Evolutionary conservation across 2,888 invertebrate genomes (phyloP), one percentile per base, ranked within the genome.

Genomic region (Synanthedon andrenaeformis): DNA sequence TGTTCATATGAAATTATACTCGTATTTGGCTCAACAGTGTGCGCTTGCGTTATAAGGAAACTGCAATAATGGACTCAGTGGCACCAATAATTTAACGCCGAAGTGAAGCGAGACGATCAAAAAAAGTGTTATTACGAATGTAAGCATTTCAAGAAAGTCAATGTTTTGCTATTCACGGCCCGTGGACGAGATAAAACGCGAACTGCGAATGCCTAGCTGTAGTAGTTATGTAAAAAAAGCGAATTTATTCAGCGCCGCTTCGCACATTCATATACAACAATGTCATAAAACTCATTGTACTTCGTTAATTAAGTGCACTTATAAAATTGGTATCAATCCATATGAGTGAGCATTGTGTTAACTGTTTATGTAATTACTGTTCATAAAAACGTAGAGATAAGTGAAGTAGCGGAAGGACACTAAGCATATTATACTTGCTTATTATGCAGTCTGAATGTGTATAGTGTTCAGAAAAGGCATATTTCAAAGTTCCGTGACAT

Each of bases 81-180:
- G 74, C 74, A 76, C 70, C 71, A 73, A 74, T 72, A 74, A 84
- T 86, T 83, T 85, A 81, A 83, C 76, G 77, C 81, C 71, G 74
- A 70, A 71, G 66, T 71, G 75, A 75, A 62, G 78, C 76, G 79
- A 64, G 71, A 79, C 82, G 62, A 54, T 12, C 50, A 35, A 51
- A 58, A 58, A 58, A 55, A 55, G 55, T 58, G 51, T 54, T 58
- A 55, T 58, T 58, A 56, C 58, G 50, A 58, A 55, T 58, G 56
- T 49, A 55, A 56, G 52, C 52, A 55, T 58, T 58, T 58, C 54
- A 58, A 54, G 57, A 52, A 57, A 56, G 45, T n/a, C 45, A 45
- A 45, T 45, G 45, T 45, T 13, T 45, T 45, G 45, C 45, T 45
- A 45, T 45, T 45, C 11, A 45, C 14, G 45, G 45, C 12, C n/a